These are phyloP conservation scores for Pipistrellus pipistrellus DNA, from an alignment of 2,797 vertebrate species.

Conservation along the genomic window DNA sequence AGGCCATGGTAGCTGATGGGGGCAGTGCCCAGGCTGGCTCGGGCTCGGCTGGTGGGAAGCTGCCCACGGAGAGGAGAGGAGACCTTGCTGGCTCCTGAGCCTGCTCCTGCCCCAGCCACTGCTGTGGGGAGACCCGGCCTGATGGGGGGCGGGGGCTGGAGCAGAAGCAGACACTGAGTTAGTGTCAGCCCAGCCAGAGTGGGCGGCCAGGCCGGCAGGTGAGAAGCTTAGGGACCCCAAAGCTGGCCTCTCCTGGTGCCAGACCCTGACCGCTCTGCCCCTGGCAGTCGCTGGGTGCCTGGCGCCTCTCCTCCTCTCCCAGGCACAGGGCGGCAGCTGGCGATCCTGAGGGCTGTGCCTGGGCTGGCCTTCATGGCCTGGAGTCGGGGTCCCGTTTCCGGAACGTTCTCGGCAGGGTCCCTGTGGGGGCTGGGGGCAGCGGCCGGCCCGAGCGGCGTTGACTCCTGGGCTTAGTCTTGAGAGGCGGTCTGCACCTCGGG, in stretches of 20 bases:
- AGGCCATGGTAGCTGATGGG: too few relatives aligned
- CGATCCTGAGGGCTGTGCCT: neutral
- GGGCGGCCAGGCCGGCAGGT: neutral
- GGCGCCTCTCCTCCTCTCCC: neutral
- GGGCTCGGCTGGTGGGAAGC: neutral
- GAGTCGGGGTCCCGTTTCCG: neutral
- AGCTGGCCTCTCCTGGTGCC: neutral
- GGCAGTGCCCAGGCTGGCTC: neutral
- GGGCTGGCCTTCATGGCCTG: neutral
- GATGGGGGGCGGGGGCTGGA: accelerated
- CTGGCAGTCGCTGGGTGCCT: neutral
- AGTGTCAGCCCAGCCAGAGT: neutral
- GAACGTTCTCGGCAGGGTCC: neutral
- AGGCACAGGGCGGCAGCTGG: neutral
- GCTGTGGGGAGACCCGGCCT: neutral
- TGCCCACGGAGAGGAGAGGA: neutral
- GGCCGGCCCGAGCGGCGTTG: neutral
- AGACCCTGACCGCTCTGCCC: neutral
- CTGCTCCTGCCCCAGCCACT: neutral
- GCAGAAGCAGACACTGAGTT: neutral
- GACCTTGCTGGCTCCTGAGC: neutral
- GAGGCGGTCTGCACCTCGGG: neutral
- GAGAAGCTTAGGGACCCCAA: neutral
- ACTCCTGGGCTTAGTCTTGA: neutral
- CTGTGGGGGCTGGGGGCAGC: neutral